Conservation (phyloP, 2,113 vertebrate species). For the Oceanodroma tethys region DNA sequence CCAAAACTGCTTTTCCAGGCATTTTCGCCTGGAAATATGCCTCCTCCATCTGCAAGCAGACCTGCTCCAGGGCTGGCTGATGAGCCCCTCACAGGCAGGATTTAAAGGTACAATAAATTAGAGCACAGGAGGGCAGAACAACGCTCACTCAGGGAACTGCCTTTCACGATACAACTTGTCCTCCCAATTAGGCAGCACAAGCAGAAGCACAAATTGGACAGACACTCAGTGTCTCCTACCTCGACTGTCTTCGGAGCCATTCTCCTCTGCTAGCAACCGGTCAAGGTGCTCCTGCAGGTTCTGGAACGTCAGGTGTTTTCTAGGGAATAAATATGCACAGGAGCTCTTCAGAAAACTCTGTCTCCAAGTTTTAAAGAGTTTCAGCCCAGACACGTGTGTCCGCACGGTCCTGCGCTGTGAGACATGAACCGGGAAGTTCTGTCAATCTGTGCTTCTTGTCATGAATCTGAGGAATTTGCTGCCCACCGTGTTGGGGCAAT, state of each 20-base stretch:
- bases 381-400: background rate
- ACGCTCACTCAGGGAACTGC: background rate
- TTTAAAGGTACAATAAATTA: background rate
- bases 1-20: background rate
- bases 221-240: slow-evolving; percentile 64
- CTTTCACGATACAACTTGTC: background rate
- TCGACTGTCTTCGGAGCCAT: slow-evolving; percentile 73
- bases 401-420: background rate
- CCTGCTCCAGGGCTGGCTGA: background rate
- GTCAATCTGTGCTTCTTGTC: background rate
- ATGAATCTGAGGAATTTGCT: background rate
- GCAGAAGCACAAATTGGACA: background rate
- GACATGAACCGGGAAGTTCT: background rate
- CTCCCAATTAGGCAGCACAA: background rate
- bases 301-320: slow-evolving; percentile 91
- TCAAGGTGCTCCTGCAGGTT: slow-evolving; percentile 88
- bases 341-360: background rate
- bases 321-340: slow-evolving; percentile 49
- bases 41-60: background rate
- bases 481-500: background rate
- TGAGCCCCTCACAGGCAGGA: background rate
- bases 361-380: background rate
- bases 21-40: background rate
- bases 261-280: slow-evolving; percentile 81
- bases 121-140: background rate